Conservation (phyloP, 92 coral and sea anemone species). For the Scolanthus callimorphus region DNA sequence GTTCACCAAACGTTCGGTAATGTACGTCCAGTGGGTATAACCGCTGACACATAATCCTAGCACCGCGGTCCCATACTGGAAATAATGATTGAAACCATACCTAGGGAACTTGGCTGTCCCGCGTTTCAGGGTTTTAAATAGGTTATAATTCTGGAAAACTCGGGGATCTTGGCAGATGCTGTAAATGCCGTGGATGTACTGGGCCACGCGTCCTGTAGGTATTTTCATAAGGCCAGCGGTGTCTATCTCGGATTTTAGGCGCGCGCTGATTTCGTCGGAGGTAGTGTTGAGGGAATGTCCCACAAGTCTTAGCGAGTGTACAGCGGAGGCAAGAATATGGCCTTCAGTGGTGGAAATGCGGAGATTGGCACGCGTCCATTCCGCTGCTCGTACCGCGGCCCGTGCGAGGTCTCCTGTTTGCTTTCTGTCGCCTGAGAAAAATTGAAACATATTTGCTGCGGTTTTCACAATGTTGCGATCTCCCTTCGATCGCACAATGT, state of each 20-base stretch:
- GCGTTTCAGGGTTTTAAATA: constrained; percentile 31
- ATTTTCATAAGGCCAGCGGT: constrained; percentile 28
- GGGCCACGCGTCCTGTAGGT: constrained; percentile 59
- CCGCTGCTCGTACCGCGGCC: constrained; percentile 69
- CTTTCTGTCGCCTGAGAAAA: constrained; percentile 60
- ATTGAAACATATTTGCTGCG: no score
- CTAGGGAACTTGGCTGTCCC: constrained; percentile 36
- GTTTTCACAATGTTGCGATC: no score
- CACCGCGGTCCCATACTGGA: constrained; percentile 54
- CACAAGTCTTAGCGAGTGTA: constrained; percentile 45
- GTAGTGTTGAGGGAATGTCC: constrained; percentile 48
- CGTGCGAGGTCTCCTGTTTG: constrained; percentile 70
- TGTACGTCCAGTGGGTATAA: not conserved
- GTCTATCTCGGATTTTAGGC: constrained; percentile 16
- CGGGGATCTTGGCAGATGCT: constrained; percentile 62
- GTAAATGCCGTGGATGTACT: constrained; percentile 57
- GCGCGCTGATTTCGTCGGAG: constrained; percentile 25
- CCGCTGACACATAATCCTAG: constrained; percentile 70
- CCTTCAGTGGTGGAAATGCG: constrained; percentile 13
- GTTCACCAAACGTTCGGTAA: constrained; percentile 1
- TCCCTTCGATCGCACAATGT: no score
- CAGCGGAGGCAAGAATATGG: constrained; percentile 42
- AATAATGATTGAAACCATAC: constrained; percentile 54
- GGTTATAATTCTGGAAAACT: constrained; percentile 43
- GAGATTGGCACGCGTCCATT: constrained; percentile 55